A percentile compares a stretch with the other conserved stretches of the same genome.
These are phyloP conservation scores for Anoplolepis gracilipes DNA, from an alignment of 1,140 invertebrate genomes.

Conservation along the genomic window DNA sequence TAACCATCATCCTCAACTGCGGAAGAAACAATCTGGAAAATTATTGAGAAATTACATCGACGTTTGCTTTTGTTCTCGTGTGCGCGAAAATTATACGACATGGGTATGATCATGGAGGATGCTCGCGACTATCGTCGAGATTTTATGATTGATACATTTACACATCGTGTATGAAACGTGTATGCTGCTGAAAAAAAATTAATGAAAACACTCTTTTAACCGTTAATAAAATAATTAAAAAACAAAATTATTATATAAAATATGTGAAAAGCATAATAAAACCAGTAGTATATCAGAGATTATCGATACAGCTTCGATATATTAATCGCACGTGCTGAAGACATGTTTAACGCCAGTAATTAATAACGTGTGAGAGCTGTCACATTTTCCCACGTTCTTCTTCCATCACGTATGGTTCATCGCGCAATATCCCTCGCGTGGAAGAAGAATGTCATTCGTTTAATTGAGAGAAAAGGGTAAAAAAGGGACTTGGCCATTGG, in stretches of 20 bases:
- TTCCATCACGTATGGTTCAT: background rate
- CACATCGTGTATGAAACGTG: background rate
- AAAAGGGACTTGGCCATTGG: background rate
- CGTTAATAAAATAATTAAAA: background rate
- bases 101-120: background rate
- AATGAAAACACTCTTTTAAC: no score
- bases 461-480: background rate
- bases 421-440: background rate
- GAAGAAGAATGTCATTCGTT: slow-evolving; percentile 8
- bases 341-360: background rate
- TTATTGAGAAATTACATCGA: background rate
- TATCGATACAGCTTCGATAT: background rate
- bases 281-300: background rate
- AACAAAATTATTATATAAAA: background rate
- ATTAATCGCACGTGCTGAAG: background rate
- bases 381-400: background rate
- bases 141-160: background rate
- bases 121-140: background rate
- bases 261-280: background rate
- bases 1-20: background rate
- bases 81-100: background rate
- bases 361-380: background rate
- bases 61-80: background rate
- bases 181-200: background rate
- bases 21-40: background rate